These are phyloP conservation scores for Elephas maximus DNA, from an alignment of 2,113 vertebrate genomes.

Conservation along the genomic window DNA sequence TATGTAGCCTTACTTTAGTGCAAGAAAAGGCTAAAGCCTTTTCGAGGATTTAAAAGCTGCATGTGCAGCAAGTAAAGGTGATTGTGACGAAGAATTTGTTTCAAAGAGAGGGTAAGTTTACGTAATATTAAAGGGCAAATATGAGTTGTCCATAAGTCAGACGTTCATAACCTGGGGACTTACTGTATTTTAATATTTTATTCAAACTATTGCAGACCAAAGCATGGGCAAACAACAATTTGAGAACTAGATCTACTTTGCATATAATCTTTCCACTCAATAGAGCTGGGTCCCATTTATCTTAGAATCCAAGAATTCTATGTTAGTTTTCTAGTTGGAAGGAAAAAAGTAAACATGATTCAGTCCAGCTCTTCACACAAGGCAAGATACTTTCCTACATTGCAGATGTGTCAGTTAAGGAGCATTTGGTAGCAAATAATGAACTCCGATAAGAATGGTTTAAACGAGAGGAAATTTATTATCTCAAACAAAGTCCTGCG, in stretches of 20 bases:
- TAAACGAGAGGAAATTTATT: slow-evolving; percentile 3
- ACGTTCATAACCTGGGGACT: neutral
- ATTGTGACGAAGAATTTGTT: too few species aligned
- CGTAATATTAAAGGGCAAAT: too few species aligned
- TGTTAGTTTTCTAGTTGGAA: slow-evolving; percentile 3
- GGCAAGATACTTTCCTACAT: neutral
- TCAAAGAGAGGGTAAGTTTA: too few species aligned
- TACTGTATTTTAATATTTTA: slow-evolving; percentile 29
- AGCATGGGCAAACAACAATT: neutral
- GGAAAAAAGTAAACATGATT: neutral
- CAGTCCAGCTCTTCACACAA: neutral
- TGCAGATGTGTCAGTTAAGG: neutral
- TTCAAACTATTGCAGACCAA: neutral
- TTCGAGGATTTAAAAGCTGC: too few species aligned
- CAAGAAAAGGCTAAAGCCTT: too few species aligned
- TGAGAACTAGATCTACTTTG: neutral
- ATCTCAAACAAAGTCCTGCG: neutral
- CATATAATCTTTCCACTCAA: neutral
- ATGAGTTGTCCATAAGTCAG: too few species aligned
- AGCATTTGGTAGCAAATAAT: neutral
- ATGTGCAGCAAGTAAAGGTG: too few species aligned
- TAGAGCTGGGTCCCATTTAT: neutral
- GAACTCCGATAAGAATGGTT: neutral
- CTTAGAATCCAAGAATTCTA: neutral
- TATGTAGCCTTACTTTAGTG: too few species aligned